Base-by-base conservation (phyloP, 2,888 invertebrate genomes). In the Loripinus fragilis region DNA sequence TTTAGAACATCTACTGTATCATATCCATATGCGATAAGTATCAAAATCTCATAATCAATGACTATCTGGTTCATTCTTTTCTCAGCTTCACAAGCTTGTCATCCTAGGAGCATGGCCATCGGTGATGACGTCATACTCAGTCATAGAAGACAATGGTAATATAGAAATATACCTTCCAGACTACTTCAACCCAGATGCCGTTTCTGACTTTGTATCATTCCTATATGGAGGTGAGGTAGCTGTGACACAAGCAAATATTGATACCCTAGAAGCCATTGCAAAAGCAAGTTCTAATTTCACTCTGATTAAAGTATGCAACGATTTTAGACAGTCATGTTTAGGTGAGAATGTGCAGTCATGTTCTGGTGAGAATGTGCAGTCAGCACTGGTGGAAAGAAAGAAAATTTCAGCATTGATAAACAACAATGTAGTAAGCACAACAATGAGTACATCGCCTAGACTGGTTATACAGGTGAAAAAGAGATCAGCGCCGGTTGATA, bases 21-120 rank as follows among this genome's bases (percentile, higher is more conserved):
- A n/a, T n/a, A n/a, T n/a, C n/a, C n/a, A n/a, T n/a, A n/a, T n/a
- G n/a, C n/a, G n/a, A n/a, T n/a, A n/a, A n/a, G n/a, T n/a, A n/a
- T n/a, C n/a, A n/a, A n/a, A n/a, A n/a, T n/a, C n/a, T n/a, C n/a
- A n/a, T n/a, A n/a, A n/a, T n/a, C n/a, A n/a, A n/a, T n/a, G n/a
- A n/a, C n/a, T n/a, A n/a, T 41, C 41, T 10, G 7, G 41, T 41
- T 10, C 15, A 10, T 45, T 45, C n/a, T 20, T 23, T 52, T 15
- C n/a, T 25, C 52, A 52, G 52, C 52, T 52, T 23, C 52, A 52
- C 25, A 52, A 52, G 15, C 52, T 52, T 20, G 52, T 52, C 25
- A 52, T 52, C n/a, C 25, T 52, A n/a, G 52, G 25, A 52, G 52
- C 25, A 52, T 52, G 52, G 52, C 52, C 52, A n/a, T 52, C 52